A percentile compares a stretch with the other conserved stretches of the same genome.
Evolutionary conservation across 2,113 vertebrate genomes (phyloP).

Genomic region (Antennarius striatus): DNA sequence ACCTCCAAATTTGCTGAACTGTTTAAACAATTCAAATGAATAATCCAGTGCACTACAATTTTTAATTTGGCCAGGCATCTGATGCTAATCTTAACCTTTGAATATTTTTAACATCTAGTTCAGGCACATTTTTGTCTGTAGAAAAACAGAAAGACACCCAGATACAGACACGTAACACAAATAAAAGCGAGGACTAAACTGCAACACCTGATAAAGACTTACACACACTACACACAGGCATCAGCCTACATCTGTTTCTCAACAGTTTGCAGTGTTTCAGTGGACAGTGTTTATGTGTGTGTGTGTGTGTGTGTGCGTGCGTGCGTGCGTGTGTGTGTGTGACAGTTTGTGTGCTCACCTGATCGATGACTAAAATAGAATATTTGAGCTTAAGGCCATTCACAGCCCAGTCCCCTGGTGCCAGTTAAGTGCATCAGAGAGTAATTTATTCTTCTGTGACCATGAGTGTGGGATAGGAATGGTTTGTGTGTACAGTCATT

Average conservation of each 20-base stretch:
- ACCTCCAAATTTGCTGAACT: too few species aligned
- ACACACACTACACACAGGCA: too few species aligned
- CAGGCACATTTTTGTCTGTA: too few species aligned
- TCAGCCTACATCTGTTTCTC: not conserved
- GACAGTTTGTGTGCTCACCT: slow-evolving; percentile 1
- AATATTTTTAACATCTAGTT: too few species aligned
- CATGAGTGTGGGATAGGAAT: slow-evolving; percentile 1
- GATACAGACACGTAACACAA: too few species aligned
- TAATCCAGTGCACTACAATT: too few species aligned
- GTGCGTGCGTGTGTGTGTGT: not conserved
- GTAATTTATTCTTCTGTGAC: slow-evolving; percentile 47
- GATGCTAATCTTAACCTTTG: too few species aligned
- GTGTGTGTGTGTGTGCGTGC: not conserved
- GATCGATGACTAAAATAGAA: slow-evolving; percentile 50
- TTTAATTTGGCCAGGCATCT: too few species aligned
- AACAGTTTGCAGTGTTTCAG: not conserved
- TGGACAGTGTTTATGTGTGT: not conserved
- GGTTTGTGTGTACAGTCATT: not conserved
- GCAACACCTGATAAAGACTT: too few species aligned
- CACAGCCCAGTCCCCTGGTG: slow-evolving; percentile 15
- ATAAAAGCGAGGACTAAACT: too few species aligned
- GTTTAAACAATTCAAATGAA: too few species aligned
- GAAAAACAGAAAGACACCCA: too few species aligned
- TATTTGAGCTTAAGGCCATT: slow-evolving; percentile 47
- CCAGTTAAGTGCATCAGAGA: slow-evolving; percentile 32